Base-by-base conservation (phyloP, 1,140 invertebrate species). In the Lethocerus indicus region DNA sequence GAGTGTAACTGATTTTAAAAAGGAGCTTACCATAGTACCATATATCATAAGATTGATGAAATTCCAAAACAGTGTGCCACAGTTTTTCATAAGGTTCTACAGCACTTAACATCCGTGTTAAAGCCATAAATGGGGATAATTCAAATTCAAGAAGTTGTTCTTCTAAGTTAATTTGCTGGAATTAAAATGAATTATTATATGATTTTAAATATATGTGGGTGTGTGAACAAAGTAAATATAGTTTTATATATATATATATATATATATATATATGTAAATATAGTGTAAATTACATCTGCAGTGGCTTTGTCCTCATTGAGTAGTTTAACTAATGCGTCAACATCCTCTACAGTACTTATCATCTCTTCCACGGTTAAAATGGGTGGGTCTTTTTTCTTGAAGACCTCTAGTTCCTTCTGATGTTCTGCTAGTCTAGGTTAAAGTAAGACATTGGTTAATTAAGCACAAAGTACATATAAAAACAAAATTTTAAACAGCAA, bases 31-130 rank as follows among this genome's bases (percentile, higher is more conserved):
- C 61, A 55, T 61, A 59, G 49, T 63, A 79, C 86, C 84, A 88
- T 58, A 71, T 71, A 41, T 87, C 82, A 61, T 92, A 84, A 58
- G 87, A 83, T 47, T 76, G 71, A 57, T 91, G 79, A 65, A 95
- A 96, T 55, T 79, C 76, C 50, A 79, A 73, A 1, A 87, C 81
- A 0, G 86, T 92, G 56, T 85, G 83, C 93, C 93, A 97, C 12
- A 97, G 69, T 59, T 80, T 85, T 58, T 91, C 79, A 64, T 89
- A 91, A 4, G 87, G 88, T 40, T 94, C 88, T 40, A 93, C 79
- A 27, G 77, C 70, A 2, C 72, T 64, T 32, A 88, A 67, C 79
- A 94, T 88, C 51, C 71, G 67, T 27, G 76, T 71, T 6, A 96
- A 64, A 39, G 76, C 71, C 24, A 80, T 73, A 62, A 90, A 94